Conservation (phyloP, 2,888 invertebrate species). For the Gymnocheta viridis region DNA sequence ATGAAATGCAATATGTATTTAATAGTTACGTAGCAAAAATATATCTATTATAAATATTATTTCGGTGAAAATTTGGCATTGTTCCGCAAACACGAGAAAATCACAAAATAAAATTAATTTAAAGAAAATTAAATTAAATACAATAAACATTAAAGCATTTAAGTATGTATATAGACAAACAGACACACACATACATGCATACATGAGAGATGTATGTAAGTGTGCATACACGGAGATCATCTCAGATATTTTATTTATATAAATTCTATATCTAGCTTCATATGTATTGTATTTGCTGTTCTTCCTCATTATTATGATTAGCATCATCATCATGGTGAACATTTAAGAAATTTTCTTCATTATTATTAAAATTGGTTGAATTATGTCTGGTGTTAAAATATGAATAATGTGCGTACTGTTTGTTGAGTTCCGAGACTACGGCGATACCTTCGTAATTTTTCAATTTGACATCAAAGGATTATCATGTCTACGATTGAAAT, state of each 20-base stretch:
- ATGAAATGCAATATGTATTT: constrained; percentile 63
- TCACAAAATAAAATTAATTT: constrained; percentile 31
- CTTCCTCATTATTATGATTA: constrained; percentile 4
- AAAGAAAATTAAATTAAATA: constrained; percentile 42
- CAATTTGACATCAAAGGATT: constrained; percentile 59
- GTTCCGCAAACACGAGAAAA: constrained; percentile 61
- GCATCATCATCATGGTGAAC: background rate
- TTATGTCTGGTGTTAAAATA: constrained; percentile 46
- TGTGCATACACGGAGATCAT: constrained; percentile 27
- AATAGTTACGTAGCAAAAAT: constrained; percentile 65
- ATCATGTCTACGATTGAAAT: constrained; percentile 34
- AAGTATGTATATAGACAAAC: background rate
- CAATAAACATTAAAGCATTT: constrained; percentile 17
- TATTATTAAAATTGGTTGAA: background rate
- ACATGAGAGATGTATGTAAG: background rate
- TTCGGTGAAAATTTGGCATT: constrained; percentile 67
- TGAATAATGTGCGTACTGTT: constrained; percentile 52
- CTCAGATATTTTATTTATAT: constrained; percentile 49
- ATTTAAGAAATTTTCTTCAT: constrained; percentile 34
- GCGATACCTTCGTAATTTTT: constrained; percentile 41
- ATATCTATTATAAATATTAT: constrained; percentile 52
- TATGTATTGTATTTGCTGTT: constrained; percentile 30
- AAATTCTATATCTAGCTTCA: constrained; percentile 35
- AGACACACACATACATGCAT: background rate
- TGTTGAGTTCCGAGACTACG: constrained; percentile 34